Evolutionary conservation across 1,140 invertebrate species (phyloP).

Genomic region (Eufriesea mexicana): DNA sequence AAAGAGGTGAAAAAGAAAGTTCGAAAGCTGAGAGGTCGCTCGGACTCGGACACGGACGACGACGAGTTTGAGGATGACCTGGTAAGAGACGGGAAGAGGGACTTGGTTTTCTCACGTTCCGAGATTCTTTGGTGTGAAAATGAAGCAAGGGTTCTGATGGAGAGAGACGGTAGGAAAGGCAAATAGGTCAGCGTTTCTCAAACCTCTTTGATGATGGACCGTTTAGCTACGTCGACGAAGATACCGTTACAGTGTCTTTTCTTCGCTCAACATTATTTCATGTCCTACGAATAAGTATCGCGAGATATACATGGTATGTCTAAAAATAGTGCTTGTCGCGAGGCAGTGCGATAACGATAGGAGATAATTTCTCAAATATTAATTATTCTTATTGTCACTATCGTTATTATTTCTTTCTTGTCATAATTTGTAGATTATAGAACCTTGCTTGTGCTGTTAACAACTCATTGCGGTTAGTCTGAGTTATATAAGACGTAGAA

Average conservation of each 20-base stretch:
- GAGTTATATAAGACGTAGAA: no score
- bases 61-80: constrained; percentile 78
- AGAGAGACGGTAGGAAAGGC: constrained; percentile 2
- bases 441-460: neutral
- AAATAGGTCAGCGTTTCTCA: neutral
- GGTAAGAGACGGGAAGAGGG: constrained; percentile 72
- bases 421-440: no score
- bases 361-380: no score
- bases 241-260: neutral
- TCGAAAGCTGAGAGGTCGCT: constrained; percentile 80
- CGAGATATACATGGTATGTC: no score
- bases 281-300: no score
- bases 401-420: no score
- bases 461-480: neutral
- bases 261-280: neutral
- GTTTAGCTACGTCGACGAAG: neutral
- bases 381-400: no score
- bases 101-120: constrained; percentile 10
- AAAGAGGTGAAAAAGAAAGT: constrained; percentile 82
- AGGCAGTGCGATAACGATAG: no score
- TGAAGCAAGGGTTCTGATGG: neutral
- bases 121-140: constrained; percentile 22
- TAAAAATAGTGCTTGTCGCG: no score
- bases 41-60: constrained; percentile 79
- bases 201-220: neutral